Evolutionary conservation across 2,113 vertebrate species (phyloP).

Genomic region (Ranitomeya imitator): DNA sequence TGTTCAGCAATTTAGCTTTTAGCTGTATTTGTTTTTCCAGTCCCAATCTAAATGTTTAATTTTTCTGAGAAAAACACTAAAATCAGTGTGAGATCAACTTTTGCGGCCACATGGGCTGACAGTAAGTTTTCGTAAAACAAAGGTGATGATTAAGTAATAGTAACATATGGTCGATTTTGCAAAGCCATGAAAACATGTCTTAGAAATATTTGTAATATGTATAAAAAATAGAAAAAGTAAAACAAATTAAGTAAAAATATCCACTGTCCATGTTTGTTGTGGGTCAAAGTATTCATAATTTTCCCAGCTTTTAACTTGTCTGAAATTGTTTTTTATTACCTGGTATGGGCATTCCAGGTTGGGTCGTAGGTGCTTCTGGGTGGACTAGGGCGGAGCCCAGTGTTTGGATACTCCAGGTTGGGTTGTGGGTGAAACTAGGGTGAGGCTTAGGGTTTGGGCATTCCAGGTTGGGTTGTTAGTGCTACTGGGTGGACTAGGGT

Average conservation of each 20-base stretch:
- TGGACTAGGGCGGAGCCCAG: no score
- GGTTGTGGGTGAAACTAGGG: no score
- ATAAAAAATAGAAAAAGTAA: neutral
- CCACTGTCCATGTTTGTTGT: neutral
- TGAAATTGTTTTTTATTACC: no score
- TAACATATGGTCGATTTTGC: neutral
- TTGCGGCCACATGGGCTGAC: neutral
- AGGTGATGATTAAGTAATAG: neutral
- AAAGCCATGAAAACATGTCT: neutral
- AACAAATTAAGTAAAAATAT: neutral
- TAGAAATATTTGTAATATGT: neutral
- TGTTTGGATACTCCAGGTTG: no score
- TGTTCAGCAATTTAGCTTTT: neutral
- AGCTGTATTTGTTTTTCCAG: conserved; percentile 13
- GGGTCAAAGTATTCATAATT: no score
- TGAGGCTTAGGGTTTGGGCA: no score
- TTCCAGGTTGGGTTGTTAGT: no score
- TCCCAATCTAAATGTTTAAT: neutral
- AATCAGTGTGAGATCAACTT: neutral
- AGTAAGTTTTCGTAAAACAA: neutral
- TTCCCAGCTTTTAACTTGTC: no score
- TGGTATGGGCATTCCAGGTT: no score
- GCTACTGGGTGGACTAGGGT: no score
- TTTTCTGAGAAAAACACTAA: neutral
- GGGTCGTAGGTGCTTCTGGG: no score